Base-by-base conservation (phyloP, 64 coral and sea anemone species). In the Acropora tenuis region DNA sequence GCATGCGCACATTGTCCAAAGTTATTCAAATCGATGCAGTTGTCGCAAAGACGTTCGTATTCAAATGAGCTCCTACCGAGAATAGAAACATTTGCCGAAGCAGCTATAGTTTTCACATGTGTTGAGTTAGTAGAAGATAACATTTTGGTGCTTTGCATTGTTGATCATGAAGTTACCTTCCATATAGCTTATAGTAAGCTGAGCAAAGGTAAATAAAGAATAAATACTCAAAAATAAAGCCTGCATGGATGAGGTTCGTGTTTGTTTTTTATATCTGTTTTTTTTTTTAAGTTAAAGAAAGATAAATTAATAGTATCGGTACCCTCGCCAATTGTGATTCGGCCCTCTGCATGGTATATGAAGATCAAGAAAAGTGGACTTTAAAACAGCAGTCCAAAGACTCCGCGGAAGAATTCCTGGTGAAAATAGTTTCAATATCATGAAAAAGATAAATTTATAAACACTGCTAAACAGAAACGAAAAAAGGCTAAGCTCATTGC, bases 171-270 rank as follows among this genome's bases (percentile, higher is more conserved):
- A 15, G 16, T 2, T 13, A 63, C 8, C 60, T 18, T 17, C 47
- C 48, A 1, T 15, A 83, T 15, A 83, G 65, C 41, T 65, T 84
- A 47, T 67, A 59, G 45, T 84, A 47, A 84, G 42, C 41, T 84
- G 9, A 68, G 43, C 4, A 84, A 68, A 44, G 59, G 59, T 6
- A 69, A 84, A 84, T 84, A 84, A 84, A 84, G 13, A 47, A 18
- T 3, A n/a, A 48, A 47, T 81, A n/a, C 40, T n/a, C 1, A 47
- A 84, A 45, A 68, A 30, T 63, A 55, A 8, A 55, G 52, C 9
- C 9, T 55, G 4, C 52, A 55, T 63, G 13, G 16, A 63, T 16
- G 60, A 0, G 11, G 10, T 63, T 63, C 0, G 30, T 30, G 30
- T 30, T 30, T 30, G 30, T 30, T 30, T 30, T 30, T 30, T 30